Evolutionary conservation across 2,113 vertebrate genomes (phyloP), one percentile per base, ranked within the genome.

Genomic region (Petroica traversi): DNA sequence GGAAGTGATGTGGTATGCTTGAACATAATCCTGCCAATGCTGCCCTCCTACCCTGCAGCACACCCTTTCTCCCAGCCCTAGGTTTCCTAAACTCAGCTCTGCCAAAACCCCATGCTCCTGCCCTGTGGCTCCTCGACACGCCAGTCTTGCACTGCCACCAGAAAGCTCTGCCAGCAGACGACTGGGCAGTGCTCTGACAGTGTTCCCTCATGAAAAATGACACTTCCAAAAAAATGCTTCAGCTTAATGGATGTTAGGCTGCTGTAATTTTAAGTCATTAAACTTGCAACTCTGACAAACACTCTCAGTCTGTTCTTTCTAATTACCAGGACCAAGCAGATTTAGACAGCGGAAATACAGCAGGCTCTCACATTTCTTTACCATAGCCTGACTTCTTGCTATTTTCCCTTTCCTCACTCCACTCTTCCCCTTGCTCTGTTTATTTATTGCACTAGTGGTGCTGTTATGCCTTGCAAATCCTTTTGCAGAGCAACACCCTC

Each of bases 251-350:
- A 95, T 93, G 82, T 63, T 92, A 93, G 82, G 62, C 72, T 95
- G 77, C 69, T 95, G 29, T 75, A 94, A 97, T 96, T 97, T 96
- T 96, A 91, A 94, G 77, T 93, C 83, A 97, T 97, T 97, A 97
- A 94, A 96, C 85, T 86, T 72, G 78, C 95, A 95, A 78, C 77
- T 97, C 92, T 95, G 92, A 96, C 36, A 83, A 92, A 88, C 69
- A 76, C 66, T 75, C 78, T 96, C 85, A 72, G 92, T 94, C 94
- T 86, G 71, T 34, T 97, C 80, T 93, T 97, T 88, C 66, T 95
- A 97, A 97, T 97, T 96, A 87, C 58, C 38, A 95, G 45, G 51
- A 93, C 59, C 91, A 59, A 95, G 84, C 52, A 95, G 62, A 95
- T 96, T 97, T 90, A 93, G 88, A 59, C 40, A 91, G 66, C 38